Conservation (phyloP, 2,113 vertebrate genomes). For the Hypocryptadius cinnamomeus region DNA sequence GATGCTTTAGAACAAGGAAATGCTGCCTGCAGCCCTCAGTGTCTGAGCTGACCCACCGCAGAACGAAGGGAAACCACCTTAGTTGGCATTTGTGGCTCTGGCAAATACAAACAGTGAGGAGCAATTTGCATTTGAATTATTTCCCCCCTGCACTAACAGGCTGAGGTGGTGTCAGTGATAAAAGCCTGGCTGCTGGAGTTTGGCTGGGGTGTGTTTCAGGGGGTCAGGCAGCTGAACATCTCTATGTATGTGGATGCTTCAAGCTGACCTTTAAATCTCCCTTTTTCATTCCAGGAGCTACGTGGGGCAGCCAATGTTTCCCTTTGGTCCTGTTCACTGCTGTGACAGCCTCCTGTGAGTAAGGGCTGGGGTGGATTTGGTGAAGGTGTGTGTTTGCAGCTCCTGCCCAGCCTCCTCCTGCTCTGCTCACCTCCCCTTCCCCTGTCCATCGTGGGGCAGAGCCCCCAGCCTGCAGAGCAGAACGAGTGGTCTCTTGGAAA, state of each 20-base stretch:
- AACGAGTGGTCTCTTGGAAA: accelerated
- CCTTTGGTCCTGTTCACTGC: not conserved
- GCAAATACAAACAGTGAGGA: not conserved
- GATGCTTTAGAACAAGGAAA: not conserved
- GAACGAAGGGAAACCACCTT: not conserved
- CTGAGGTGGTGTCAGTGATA: not conserved
- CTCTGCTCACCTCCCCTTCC: not conserved
- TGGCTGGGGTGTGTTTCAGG: not conserved
- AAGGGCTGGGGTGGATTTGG: not conserved
- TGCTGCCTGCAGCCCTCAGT: not conserved
- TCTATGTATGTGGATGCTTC: not conserved
- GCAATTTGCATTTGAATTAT: not conserved
- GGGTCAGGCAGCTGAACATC: not conserved
- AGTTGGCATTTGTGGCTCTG: not conserved
- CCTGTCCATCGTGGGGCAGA: not conserved
- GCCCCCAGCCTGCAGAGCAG: not conserved
- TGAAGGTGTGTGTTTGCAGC: not conserved
- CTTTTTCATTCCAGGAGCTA: constrained; percentile 7
- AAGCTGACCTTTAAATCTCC: not conserved
- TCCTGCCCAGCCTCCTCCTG: not conserved
- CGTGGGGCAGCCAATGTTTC: not conserved
- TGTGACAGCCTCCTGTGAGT: not conserved
- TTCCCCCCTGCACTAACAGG: not conserved
- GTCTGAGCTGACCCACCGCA: not conserved
- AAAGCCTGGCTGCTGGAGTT: not conserved